A percentile compares a stretch with the other conserved stretches of the same genome.
These are phyloP conservation scores for Parambassis ranga DNA, from an alignment of 2,797 vertebrate species.

Conservation along the genomic window DNA sequence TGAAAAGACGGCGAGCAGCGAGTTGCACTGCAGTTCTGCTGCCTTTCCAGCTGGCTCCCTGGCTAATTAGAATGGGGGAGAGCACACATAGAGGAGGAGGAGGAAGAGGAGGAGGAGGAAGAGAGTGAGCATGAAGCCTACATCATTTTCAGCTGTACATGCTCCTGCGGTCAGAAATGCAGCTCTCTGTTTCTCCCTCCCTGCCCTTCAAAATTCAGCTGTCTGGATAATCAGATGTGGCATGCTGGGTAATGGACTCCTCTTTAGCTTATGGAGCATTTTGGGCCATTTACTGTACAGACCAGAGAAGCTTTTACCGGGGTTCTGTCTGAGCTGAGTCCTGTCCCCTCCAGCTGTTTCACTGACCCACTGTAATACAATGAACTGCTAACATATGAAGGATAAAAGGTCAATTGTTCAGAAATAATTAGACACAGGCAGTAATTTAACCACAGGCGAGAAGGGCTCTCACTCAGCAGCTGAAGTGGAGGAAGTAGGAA, in stretches of 20 bases:
- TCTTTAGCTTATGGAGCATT: constrained; percentile 52
- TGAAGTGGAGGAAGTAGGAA: background rate
- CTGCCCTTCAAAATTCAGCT: constrained; percentile 49
- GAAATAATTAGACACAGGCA: constrained; percentile 56
- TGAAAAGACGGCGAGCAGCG: constrained; percentile 61
- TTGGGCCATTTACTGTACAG: constrained; percentile 36
- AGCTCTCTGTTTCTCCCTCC: constrained; percentile 24
- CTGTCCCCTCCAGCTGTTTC: constrained; percentile 49
- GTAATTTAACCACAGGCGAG: constrained; percentile 43
- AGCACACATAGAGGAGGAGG: constrained; percentile 35
- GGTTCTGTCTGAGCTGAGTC: constrained; percentile 4
- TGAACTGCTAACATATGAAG: constrained; percentile 53
- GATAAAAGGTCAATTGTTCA: constrained; percentile 66
- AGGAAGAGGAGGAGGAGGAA: constrained; percentile 14
- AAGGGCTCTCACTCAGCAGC: constrained; percentile 18
- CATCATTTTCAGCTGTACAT: constrained; percentile 49
- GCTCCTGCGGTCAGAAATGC: constrained; percentile 45
- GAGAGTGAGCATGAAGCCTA: constrained; percentile 45
- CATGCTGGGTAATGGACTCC: constrained; percentile 48
- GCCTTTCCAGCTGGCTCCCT: constrained; percentile 67
- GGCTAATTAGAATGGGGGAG: constrained; percentile 70
- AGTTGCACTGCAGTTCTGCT: constrained; percentile 67
- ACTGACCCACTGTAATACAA: constrained; percentile 34
- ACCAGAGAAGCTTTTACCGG: constrained; percentile 19
- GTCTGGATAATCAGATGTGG: constrained; percentile 62